Conservation (phyloP, 2,888 invertebrate genomes). For the Latheticus oryzae region DNA sequence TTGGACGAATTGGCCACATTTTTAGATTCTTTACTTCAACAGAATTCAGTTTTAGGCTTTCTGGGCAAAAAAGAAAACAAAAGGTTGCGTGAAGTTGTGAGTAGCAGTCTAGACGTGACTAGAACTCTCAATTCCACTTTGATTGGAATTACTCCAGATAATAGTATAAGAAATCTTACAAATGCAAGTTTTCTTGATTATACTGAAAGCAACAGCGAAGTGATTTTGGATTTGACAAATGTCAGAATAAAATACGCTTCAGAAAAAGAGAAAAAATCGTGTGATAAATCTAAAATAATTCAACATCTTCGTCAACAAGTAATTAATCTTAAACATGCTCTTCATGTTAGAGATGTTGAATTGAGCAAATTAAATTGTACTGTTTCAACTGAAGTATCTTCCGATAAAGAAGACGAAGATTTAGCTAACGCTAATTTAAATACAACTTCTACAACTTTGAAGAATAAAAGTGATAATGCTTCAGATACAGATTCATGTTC, state of each 20-base stretch:
- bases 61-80: slow-evolving; percentile 68
- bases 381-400: slow-evolving; percentile 37
- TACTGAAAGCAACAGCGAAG: slow-evolving; percentile 43
- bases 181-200: slow-evolving; percentile 65
- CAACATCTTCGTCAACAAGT: slow-evolving; percentile 61
- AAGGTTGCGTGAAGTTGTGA: slow-evolving; percentile 69
- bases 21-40: slow-evolving; percentile 73
- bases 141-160: slow-evolving; percentile 65
- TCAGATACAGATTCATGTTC: slow-evolving; percentile 90
- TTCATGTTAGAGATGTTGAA: slow-evolving; percentile 61
- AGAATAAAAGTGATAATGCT: slow-evolving; percentile 58
- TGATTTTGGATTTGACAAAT: slow-evolving; percentile 56
- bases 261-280: slow-evolving; percentile 44
- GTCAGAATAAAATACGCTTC: slow-evolving; percentile 56
- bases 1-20: slow-evolving; percentile 76
- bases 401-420: slow-evolving; percentile 47
- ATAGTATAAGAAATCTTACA: slow-evolving; percentile 67
- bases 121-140: slow-evolving; percentile 65
- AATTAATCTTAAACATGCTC: slow-evolving; percentile 61
- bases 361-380: slow-evolving; percentile 52
- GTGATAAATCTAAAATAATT: slow-evolving; percentile 52
- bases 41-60: slow-evolving; percentile 71
- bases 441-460: slow-evolving; percentile 53
- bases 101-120: slow-evolving; percentile 69
- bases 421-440: slow-evolving; percentile 43